Percentiles rank a stretch among this genome's conserved stretches.
phyloP scores from a whole-genome alignment of 2,797 vertebrate genomes.

The Pachyuromys duprasi region DNA sequence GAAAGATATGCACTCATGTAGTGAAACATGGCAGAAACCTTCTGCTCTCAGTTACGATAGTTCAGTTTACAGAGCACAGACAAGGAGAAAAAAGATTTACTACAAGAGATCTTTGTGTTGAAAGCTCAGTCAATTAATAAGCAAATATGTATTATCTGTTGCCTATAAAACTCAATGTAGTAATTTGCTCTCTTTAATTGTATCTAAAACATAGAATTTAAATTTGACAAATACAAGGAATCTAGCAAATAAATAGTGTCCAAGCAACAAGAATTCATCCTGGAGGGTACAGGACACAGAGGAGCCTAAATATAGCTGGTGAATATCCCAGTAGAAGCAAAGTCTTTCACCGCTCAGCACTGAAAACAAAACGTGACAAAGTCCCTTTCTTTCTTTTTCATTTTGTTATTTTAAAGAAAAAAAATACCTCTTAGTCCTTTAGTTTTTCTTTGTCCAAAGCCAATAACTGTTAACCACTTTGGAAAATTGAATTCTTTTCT shows the following conservation, averaged over 20 bases:
- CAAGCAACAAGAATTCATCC: background rate
- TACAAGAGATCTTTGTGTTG: background rate
- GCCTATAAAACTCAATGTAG: background rate
- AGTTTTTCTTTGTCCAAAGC: background rate
- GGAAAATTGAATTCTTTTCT: background rate
- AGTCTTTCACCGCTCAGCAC: background rate
- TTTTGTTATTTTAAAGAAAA: background rate
- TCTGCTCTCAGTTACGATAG: background rate
- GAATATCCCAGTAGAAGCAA: background rate
- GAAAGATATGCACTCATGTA: background rate
- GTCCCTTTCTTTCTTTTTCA: background rate
- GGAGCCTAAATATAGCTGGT: background rate
- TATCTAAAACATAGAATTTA: constrained; percentile 17
- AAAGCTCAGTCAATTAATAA: background rate
- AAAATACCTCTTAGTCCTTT: background rate
- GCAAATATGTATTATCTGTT: background rate
- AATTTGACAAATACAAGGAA: background rate
- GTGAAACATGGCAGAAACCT: background rate
- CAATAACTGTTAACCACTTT: background rate
- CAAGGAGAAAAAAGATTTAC: background rate
- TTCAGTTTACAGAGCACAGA: background rate
- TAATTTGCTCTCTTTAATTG: background rate
- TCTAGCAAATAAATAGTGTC: background rate
- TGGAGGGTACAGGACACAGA: background rate
- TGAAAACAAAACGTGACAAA: constrained; percentile 22